These are phyloP conservation scores for Pseudomyrmex dendroicus DNA, from an alignment of 1,140 invertebrate genomes.

Conservation along the genomic window DNA sequence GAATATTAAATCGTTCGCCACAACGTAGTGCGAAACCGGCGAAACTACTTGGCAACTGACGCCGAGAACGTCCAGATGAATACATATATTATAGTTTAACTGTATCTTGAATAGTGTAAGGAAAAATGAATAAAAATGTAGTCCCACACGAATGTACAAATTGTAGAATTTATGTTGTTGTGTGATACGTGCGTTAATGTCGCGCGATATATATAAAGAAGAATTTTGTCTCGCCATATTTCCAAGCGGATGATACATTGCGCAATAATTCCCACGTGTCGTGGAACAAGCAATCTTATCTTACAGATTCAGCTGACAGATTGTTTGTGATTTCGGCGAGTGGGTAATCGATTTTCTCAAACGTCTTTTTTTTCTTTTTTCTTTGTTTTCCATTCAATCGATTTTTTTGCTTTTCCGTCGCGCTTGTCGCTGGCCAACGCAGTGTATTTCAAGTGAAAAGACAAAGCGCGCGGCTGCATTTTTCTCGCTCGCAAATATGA, in stretches of 20 bases:
- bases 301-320: slow-evolving; percentile 20
- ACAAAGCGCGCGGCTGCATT: slow-evolving; percentile 9
- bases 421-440: slow-evolving; percentile 1
- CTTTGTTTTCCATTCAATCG: not conserved
- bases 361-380: not conserved
- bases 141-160: not conserved
- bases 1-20: slow-evolving; percentile 64
- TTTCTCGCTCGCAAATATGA: slow-evolving; percentile 24
- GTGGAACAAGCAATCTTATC: slow-evolving; percentile 11
- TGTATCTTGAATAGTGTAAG: not conserved
- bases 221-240: not conserved
- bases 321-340: slow-evolving; percentile 43
- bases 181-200: slow-evolving; percentile 86
- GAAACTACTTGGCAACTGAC: slow-evolving; percentile 25
- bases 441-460: slow-evolving; percentile 18
- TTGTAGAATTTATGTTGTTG: not conserved
- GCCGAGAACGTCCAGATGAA: not conserved
- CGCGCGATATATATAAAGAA: not conserved
- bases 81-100: not conserved
- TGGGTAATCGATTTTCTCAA: slow-evolving; percentile 20
- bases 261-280: slow-evolving; percentile 14
- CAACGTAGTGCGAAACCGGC: slow-evolving; percentile 36
- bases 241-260: slow-evolving; percentile 4
- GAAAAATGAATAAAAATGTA: not conserved
- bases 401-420: slow-evolving; percentile 9